phyloP scores from a whole-genome alignment of 2,113 vertebrate species.

The Lepidothrix coronata region DNA sequence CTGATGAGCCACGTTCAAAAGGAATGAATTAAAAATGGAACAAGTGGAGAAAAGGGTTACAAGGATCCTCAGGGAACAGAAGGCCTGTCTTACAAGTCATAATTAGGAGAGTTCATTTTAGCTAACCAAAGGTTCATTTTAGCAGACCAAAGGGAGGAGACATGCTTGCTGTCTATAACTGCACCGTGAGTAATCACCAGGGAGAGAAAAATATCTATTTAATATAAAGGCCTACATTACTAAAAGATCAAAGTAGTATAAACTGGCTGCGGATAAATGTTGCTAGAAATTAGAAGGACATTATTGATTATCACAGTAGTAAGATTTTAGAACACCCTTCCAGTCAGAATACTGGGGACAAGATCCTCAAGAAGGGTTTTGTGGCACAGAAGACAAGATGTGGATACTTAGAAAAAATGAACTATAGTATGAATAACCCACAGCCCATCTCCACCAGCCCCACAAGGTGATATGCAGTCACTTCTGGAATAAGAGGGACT shows the following conservation, averaged over 20 bases:
- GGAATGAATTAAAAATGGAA: slow-evolving; percentile 50
- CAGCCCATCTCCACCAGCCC: not conserved
- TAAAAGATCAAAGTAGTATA: slow-evolving; percentile 32
- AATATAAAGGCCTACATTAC: slow-evolving; percentile 12
- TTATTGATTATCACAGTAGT: not conserved
- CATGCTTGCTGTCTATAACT: not conserved
- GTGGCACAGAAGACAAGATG: not conserved
- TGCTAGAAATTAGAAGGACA: slow-evolving; percentile 9
- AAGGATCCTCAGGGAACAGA: slow-evolving; percentile 15
- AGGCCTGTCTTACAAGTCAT: slow-evolving; percentile 13
- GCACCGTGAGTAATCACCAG: not conserved
- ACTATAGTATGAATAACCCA: not conserved
- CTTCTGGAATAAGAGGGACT: not conserved
- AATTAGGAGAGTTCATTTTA: slow-evolving; percentile 53
- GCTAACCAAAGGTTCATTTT: slow-evolving; percentile 49
- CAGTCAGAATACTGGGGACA: not conserved
- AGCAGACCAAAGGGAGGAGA: slow-evolving; percentile 22
- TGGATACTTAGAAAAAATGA: not conserved
- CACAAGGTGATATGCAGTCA: not conserved
- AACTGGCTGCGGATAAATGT: not conserved
- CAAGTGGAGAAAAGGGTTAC: not conserved
- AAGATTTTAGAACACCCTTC: not conserved
- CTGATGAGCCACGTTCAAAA: not conserved
- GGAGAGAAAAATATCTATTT: slow-evolving; percentile 27
- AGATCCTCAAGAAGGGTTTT: not conserved